Base-by-base conservation (phyloP, 2,797 vertebrate genomes). In the Alosa sapidissima region DNA sequence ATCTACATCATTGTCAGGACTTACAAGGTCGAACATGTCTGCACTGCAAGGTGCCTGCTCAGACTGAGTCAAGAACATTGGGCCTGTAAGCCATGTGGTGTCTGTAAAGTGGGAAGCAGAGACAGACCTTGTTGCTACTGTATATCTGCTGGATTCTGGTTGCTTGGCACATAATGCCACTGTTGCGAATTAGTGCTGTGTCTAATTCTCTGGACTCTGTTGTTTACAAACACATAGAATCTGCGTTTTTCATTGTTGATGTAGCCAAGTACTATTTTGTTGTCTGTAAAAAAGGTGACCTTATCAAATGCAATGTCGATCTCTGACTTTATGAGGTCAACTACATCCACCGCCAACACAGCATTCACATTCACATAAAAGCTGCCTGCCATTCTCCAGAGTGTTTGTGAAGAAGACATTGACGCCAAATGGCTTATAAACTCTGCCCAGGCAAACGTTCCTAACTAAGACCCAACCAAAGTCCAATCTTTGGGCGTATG, bases 391-490 rank as follows among this genome's bases (percentile, higher is more conserved):
- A 47, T 82, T 72, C 2, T 86, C 81, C 24, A 86, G 9, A 47
- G 83, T 62, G 81, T 47, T 48, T 11, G 86, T 87, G 51, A 81
- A 78, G 65, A 84, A 85, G 33, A 65, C 58, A 28, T 52, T 75
- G 5, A 82, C 83, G 28, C 28, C 60, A 16, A 19, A 19, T 60
- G 49, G 86, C 49, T 82, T 85, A 60, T 87, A 83, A 19, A 41
- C 60, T 52, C 84, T 84, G 2, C 86, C 83, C 14, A 85, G 13
- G 81, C 86, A 87, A 5, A 87, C 83, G 62, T 86, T 81, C 4
- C 78, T 81, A 9, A 87, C 33, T 33, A 87, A 3, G 51, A 87
- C 81, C 81, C 83, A 86, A 14, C 82, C 72, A 6, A 84, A 51
- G 33, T 82, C 28, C 28, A 28, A 28, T 28, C 28, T 28, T 28